Percentiles rank a stretch among this genome's conserved stretches.
phyloP scores from a whole-genome alignment of 2,888 invertebrate species.

The Dione juno region DNA sequence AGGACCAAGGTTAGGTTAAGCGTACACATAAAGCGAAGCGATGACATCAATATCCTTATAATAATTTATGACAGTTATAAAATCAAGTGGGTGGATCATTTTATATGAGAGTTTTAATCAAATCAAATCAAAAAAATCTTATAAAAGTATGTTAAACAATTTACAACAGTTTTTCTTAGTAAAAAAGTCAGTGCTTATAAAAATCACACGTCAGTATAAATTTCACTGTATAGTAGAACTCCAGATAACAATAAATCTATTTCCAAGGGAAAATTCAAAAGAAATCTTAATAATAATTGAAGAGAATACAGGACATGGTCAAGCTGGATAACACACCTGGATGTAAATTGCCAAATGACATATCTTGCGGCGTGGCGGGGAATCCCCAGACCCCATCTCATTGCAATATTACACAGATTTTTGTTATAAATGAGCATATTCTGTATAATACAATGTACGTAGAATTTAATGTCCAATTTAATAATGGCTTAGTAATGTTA shows the following conservation, averaged over 20 bases:
- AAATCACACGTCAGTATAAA: too few species aligned
- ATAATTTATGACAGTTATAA: not conserved
- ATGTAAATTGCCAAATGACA: conserved; percentile 70
- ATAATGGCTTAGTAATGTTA: not conserved
- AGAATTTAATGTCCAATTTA: conserved; percentile 20
- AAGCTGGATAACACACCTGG: conserved; percentile 47
- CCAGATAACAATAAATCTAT: too few species aligned
- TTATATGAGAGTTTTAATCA: too few species aligned
- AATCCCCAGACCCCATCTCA: conserved; percentile 35
- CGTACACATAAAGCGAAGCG: conserved; percentile 26
- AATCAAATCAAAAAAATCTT: too few species aligned
- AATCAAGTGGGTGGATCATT: too few species aligned
- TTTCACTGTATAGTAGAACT: too few species aligned
- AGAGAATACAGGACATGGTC: conserved; percentile 3
- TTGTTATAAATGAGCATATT: conserved; percentile 31
- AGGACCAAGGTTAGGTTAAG: conserved; percentile 42
- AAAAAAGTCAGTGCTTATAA: too few species aligned
- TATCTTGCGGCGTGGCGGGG: conserved; percentile 55
- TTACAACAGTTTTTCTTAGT: too few species aligned
- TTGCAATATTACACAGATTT: conserved; percentile 44
- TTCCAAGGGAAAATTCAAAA: not conserved
- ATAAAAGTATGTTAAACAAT: too few species aligned
- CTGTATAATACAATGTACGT: conserved; percentile 10
- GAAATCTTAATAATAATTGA: not conserved
- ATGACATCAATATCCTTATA: not conserved